Percentiles rank a stretch among this genome's conserved stretches.
These are phyloP conservation scores for Sardinella longiceps DNA, from an alignment of 2,797 vertebrate species.

Conservation along the genomic window DNA sequence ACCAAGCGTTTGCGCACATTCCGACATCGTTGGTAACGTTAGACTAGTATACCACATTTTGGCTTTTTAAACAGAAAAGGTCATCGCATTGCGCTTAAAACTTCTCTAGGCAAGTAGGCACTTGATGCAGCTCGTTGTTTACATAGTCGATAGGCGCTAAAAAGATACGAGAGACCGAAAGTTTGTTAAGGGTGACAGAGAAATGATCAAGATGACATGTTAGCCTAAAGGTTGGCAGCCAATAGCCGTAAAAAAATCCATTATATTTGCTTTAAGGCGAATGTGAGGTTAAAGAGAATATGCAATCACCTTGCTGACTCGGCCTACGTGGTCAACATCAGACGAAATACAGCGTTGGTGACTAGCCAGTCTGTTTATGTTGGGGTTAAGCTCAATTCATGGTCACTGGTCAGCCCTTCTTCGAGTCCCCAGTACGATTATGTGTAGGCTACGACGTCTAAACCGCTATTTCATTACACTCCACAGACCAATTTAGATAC, in stretches of 20 bases:
- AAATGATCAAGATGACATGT: not conserved
- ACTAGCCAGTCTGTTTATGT: not conserved
- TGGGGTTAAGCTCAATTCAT: not conserved
- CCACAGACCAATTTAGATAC: slow-evolving; percentile 5
- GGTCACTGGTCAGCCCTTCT: not conserved
- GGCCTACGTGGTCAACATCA: slow-evolving; percentile 22
- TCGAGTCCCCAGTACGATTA: not conserved
- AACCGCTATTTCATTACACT: slow-evolving; percentile 2
- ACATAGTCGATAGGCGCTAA: not conserved
- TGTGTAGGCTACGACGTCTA: not conserved
- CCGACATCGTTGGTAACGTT: not conserved
- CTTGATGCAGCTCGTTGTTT: not conserved
- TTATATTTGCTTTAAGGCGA: not conserved
- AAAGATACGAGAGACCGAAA: not conserved
- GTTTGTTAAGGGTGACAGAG: not conserved
- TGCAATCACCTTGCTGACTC: slow-evolving; percentile 1
- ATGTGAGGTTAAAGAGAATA: not conserved
- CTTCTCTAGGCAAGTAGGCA: not conserved
- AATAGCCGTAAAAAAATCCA: not conserved
- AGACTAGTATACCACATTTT: not conserved
- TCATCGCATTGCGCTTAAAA: not conserved
- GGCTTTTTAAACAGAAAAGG: not conserved
- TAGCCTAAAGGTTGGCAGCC: not conserved
- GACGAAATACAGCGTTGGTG: not conserved
- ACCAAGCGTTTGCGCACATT: not conserved